Evolutionary conservation across 2,888 invertebrate species (phyloP).

Genomic region (Endotricha flammealis): DNA sequence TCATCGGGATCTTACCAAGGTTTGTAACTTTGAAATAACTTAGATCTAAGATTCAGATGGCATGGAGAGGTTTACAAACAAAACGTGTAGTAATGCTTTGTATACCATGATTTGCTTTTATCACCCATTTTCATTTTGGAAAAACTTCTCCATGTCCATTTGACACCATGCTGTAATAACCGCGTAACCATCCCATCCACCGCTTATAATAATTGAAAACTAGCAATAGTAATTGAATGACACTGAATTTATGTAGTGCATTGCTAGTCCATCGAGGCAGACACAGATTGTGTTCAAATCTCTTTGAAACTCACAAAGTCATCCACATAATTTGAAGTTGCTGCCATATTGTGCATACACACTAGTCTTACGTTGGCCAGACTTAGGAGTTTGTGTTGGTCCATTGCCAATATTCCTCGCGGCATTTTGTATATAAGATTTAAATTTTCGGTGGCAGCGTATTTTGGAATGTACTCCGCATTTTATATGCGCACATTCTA

Average conservation of each 20-base stretch:
- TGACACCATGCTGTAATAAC: constrained; percentile 29
- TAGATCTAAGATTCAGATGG: constrained; percentile 31
- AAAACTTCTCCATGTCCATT: constrained; percentile 53
- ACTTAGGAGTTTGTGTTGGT: constrained; percentile 49
- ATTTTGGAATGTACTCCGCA: constrained; percentile 33
- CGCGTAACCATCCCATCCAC: constrained; percentile 38
- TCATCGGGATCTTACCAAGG: constrained; percentile 88
- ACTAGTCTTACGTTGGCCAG: constrained; percentile 40
- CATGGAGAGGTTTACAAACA: constrained; percentile 47
- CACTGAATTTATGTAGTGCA: constrained; percentile 42
- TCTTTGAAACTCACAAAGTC: constrained; percentile 45
- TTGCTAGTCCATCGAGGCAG: constrained; percentile 36
- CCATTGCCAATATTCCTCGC: constrained; percentile 51
- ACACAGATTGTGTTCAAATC: constrained; percentile 35
- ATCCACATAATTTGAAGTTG: constrained; percentile 41
- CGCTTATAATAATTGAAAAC: constrained; percentile 40
- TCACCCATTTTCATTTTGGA: constrained; percentile 37
- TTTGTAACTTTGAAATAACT: constrained; percentile 34
- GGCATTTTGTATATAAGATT: constrained; percentile 64
- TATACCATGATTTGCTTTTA: constrained; percentile 38
- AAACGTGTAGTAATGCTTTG: constrained; percentile 30
- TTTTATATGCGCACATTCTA: constrained; percentile 15
- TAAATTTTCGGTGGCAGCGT: constrained; percentile 56
- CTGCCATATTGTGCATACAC: constrained; percentile 40
- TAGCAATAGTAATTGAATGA: constrained; percentile 41